Evolutionary conservation across 2,797 vertebrate species (phyloP).

Genomic region (Chiroxiphia lanceolata): DNA sequence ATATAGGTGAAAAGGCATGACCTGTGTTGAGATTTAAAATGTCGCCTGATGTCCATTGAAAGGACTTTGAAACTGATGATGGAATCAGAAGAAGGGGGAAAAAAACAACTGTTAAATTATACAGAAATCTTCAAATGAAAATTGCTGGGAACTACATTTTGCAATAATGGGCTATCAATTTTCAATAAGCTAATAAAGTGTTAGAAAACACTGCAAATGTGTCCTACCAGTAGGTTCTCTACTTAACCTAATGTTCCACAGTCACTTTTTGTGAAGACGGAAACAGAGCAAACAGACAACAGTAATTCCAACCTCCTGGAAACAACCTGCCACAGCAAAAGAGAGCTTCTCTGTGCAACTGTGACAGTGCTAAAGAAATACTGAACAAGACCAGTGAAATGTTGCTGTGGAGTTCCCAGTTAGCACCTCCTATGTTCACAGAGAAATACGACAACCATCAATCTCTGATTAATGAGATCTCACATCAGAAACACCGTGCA

Average conservation of each 20-base stretch:
- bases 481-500: not conserved
- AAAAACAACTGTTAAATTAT: not conserved
- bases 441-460: not conserved
- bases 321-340: not conserved
- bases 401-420: not conserved
- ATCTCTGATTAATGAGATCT: not conserved
- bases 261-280: not conserved
- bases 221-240: not conserved
- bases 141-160: not conserved
- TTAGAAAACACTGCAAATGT: not conserved
- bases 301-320: not conserved
- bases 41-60: not conserved
- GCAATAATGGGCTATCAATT: not conserved
- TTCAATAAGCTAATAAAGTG: not conserved
- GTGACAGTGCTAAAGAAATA: not conserved
- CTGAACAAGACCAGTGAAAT: not conserved
- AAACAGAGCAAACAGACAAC: not conserved
- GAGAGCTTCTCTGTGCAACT: not conserved
- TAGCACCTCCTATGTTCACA: fast-evolving
- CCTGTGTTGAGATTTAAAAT: not conserved
- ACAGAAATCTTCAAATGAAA: not conserved
- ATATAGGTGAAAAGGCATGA: not conserved
- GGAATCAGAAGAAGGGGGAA: not conserved
- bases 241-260: not conserved
- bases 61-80: not conserved